A percentile compares a stretch with the other conserved stretches of the same genome.
phyloP scores from a whole-genome alignment of 2,113 vertebrate species.

The Hiodon alosoides region DNA sequence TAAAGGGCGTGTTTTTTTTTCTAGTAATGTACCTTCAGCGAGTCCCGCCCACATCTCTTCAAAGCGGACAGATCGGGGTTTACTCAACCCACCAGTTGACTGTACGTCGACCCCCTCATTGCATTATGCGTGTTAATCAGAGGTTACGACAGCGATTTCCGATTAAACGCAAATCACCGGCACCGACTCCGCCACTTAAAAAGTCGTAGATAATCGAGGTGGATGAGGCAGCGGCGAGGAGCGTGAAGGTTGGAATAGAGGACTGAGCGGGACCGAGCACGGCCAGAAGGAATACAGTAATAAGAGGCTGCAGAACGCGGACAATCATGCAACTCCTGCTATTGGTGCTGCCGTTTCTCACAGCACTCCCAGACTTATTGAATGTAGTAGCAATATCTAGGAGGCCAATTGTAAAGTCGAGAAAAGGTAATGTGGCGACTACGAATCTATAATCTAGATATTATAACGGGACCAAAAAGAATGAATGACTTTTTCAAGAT shows the following conservation, averaged over 20 bases:
- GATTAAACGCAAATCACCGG: conserved; percentile 56
- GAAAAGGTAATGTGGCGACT: conserved; percentile 71
- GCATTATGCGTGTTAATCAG: conserved; percentile 64
- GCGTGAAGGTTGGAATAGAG: conserved; percentile 22
- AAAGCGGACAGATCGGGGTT: conserved; percentile 40
- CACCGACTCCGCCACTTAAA: conserved; percentile 43
- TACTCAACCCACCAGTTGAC: conserved; percentile 50
- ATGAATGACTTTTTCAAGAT: conserved; percentile 60
- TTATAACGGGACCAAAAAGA: conserved; percentile 33
- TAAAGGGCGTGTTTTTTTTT: conserved; percentile 24
- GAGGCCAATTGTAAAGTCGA: conserved; percentile 67
- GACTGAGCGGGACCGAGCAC: conserved; percentile 38
- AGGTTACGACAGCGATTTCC: conserved; percentile 53
- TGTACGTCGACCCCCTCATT: conserved; percentile 50
- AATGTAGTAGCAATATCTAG: conserved; percentile 63
- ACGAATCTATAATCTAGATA: conserved; percentile 21
- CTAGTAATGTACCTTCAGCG: conserved; percentile 43
- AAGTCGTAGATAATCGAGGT: conserved; percentile 53
- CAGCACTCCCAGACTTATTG: conserved; percentile 71
- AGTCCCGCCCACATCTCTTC: conserved; percentile 52
- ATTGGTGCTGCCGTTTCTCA: conserved; percentile 80
- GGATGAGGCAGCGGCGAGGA: conserved; percentile 53
- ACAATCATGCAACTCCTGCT: conserved; percentile 93
- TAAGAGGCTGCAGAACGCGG: conserved; percentile 53
- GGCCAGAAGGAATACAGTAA: conserved; percentile 35